Evolutionary conservation across 2,797 vertebrate genomes (phyloP).

Genomic region (Vultur gryphus): DNA sequence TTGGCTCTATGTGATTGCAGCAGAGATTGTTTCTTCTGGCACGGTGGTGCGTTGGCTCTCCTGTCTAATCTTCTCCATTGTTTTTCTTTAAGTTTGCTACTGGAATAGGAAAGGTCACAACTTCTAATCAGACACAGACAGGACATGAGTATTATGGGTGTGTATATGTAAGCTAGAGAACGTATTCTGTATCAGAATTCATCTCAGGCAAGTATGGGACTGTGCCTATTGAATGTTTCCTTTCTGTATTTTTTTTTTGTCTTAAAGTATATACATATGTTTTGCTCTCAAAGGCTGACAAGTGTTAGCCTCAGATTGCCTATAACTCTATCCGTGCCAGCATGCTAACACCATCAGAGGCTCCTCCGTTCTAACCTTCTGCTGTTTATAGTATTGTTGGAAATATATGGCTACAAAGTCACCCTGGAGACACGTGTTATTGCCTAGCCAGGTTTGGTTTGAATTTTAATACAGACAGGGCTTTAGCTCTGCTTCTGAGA

Average conservation of each 20-base stretch:
- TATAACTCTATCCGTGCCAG: neutral
- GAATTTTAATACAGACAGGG: neutral
- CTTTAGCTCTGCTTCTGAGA: neutral
- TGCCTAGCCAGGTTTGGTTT: neutral
- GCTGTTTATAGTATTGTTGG: neutral
- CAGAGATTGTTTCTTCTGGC: neutral
- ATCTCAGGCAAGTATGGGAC: neutral
- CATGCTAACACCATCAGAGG: neutral
- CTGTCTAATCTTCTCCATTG: neutral
- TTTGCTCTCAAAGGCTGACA: neutral
- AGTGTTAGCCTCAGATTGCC: neutral
- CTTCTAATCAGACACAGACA: neutral
- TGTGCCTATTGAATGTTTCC: neutral
- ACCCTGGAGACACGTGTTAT: neutral
- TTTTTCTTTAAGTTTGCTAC: neutral
- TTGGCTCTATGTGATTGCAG: neutral
- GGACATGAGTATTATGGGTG: neutral
- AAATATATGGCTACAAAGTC: neutral
- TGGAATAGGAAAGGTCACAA: neutral
- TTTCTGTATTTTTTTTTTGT: neutral
- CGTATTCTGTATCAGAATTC: neutral
- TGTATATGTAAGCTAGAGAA: neutral
- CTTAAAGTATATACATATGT: neutral
- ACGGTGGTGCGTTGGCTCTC: neutral
- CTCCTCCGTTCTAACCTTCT: neutral